These are phyloP conservation scores for Caenorhabditis wallacei DNA, from an alignment of 2,888 invertebrate species.

Conservation along the genomic window DNA sequence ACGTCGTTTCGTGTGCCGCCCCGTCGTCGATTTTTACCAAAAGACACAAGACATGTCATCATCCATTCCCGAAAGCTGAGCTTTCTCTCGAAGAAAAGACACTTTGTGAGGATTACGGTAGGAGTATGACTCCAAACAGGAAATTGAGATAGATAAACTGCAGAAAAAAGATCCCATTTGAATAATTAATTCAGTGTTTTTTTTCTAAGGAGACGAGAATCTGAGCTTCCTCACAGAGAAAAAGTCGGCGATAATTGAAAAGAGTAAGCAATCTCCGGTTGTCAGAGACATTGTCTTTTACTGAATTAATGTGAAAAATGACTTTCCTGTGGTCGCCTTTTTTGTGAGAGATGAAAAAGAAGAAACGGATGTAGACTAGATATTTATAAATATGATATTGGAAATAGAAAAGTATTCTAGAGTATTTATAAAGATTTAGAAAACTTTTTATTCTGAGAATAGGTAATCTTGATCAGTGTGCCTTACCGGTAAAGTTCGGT, in stretches of 20 bases:
- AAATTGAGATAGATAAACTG: slow-evolving; percentile 36
- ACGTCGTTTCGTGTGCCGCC: slow-evolving; percentile 57
- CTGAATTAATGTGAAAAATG: slow-evolving; percentile 28
- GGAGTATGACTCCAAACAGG: slow-evolving; percentile 9
- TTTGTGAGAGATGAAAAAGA: neutral
- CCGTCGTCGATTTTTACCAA: slow-evolving; percentile 47
- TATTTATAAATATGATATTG: too few relatives aligned
- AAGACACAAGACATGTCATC: slow-evolving; percentile 51
- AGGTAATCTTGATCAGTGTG: too few relatives aligned
- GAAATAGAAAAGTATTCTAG: too few relatives aligned
- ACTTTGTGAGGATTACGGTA: slow-evolving; percentile 27
- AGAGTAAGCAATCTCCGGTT: slow-evolving; percentile 57
- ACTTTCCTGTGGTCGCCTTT: neutral
- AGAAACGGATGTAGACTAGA: neutral
- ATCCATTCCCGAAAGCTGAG: slow-evolving; percentile 50
- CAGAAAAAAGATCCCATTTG: neutral
- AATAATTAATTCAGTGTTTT: slow-evolving; percentile 21
- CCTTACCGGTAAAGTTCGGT: too few relatives aligned
- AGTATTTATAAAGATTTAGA: too few relatives aligned
- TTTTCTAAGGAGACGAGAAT: slow-evolving; percentile 1
- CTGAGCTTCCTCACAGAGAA: neutral
- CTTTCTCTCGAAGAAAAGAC: slow-evolving; percentile 3
- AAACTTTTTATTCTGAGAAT: too few relatives aligned
- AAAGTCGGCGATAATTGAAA: slow-evolving; percentile 43
- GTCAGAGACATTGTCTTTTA: slow-evolving; percentile 33